Evolutionary conservation across 2,888 invertebrate species (phyloP).

Genomic region (Drosophila neutralis): DNA sequence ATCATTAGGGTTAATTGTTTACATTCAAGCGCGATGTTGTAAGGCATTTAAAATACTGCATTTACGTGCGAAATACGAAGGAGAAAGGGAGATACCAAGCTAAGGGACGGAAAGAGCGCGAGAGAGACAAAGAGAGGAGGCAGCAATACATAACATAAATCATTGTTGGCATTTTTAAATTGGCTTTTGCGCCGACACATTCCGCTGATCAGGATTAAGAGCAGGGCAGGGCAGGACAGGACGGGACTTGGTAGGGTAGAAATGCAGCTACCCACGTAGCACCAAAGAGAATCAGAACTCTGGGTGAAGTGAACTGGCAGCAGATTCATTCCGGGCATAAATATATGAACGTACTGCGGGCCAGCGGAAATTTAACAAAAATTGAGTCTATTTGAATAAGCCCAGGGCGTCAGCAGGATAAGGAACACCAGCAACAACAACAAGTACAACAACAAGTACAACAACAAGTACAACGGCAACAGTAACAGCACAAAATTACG

Average conservation of each 20-base stretch:
- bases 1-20: slow-evolving; percentile 80
- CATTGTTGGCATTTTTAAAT: slow-evolving; percentile 84
- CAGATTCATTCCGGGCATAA: slow-evolving; percentile 54
- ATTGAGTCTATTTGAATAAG: slow-evolving; percentile 80
- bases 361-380: slow-evolving; percentile 78
- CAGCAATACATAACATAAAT: slow-evolving; percentile 69
- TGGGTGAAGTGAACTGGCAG: slow-evolving; percentile 2
- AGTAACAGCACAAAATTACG: slow-evolving; percentile 34
- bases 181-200: slow-evolving; percentile 78
- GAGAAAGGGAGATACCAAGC: background rate
- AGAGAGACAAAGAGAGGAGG: background rate
- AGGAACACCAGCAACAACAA: slow-evolving; percentile 34
- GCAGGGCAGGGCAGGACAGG: background rate
- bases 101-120: background rate
- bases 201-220: slow-evolving; percentile 68
- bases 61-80: slow-evolving; percentile 10
- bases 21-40: slow-evolving; percentile 68
- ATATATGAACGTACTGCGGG: slow-evolving; percentile 51
- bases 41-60: slow-evolving; percentile 56
- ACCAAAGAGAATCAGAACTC: slow-evolving; percentile 26
- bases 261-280: slow-evolving; percentile 41
- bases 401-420: slow-evolving; percentile 45
- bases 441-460: slow-evolving; percentile 1
- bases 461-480: slow-evolving; percentile 7
- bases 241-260: slow-evolving; percentile 1